These are phyloP conservation scores for Baccha elongata DNA, from an alignment of 2,888 invertebrate genomes.

Conservation along the genomic window DNA sequence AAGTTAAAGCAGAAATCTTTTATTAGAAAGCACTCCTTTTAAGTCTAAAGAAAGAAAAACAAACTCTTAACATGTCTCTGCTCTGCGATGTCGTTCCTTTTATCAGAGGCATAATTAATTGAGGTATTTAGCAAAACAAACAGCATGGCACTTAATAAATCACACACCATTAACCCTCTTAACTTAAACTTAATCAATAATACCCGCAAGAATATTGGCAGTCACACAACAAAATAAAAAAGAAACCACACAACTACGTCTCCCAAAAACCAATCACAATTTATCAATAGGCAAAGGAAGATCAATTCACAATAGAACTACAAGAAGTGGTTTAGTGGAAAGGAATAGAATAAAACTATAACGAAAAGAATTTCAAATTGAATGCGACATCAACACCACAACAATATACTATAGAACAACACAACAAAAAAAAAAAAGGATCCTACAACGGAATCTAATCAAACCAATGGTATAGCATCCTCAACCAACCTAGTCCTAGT, in stretches of 20 bases:
- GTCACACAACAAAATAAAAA: conserved; percentile 6
- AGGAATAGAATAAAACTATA: conserved; percentile 19
- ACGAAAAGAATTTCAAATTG: conserved; percentile 66
- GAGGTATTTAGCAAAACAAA: conserved; percentile 73
- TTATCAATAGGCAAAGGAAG: conserved; percentile 53
- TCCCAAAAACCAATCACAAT: conserved; percentile 58
- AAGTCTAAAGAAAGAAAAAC: background rate
- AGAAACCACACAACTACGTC: background rate
- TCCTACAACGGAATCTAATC: conserved; percentile 68
- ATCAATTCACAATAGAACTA: conserved; percentile 8
- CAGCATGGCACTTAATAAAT: conserved; percentile 71
- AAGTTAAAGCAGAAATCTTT: background rate
- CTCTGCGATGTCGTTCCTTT: background rate
- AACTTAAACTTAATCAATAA: conserved; percentile 71
- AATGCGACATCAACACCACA: conserved; percentile 63
- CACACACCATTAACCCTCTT: conserved; percentile 71
- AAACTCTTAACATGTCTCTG: conserved; percentile 37
- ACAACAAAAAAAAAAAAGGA: conserved; percentile 44
- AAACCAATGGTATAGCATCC: conserved; percentile 60
- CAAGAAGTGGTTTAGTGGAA: conserved; percentile 13
- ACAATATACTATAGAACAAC: conserved; percentile 1
- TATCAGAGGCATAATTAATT: conserved; percentile 68
- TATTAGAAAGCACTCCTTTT: conserved; percentile 10
- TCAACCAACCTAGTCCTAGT: conserved; percentile 19
- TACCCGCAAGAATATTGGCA: conserved; percentile 58